Conservation (phyloP, 2,113 vertebrate genomes). For the Rhombomys opimus region DNA sequence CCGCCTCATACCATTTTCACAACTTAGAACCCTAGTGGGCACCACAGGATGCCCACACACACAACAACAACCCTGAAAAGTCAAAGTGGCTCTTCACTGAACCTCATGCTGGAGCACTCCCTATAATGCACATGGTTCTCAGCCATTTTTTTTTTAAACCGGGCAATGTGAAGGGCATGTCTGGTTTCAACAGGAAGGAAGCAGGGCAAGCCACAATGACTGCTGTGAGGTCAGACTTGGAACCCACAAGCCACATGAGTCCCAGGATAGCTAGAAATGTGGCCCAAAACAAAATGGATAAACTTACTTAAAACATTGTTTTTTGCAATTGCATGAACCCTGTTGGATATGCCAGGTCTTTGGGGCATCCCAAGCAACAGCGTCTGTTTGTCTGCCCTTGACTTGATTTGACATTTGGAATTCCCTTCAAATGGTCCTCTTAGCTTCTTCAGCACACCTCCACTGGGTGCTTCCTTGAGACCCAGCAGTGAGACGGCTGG, state of each 20-base stretch:
- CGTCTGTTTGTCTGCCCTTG: background rate
- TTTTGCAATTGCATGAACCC: too few species aligned
- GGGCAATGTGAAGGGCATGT: background rate
- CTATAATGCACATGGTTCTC: background rate
- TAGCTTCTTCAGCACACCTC: background rate
- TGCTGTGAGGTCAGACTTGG: background rate
- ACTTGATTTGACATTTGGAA: background rate
- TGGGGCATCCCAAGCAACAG: background rate
- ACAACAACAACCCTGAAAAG: background rate
- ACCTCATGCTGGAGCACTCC: rapidly evolving
- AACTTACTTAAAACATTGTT: background rate
- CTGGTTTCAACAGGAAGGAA: background rate
- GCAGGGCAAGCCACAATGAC: background rate
- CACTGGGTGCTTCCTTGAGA: background rate
- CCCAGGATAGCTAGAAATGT: background rate
- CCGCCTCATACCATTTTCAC: too few species aligned
- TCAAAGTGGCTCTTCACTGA: background rate
- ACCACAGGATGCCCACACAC: too few species aligned
- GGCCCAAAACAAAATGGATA: too few species aligned
- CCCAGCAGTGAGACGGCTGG: too few species aligned
- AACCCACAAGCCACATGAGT: too few species aligned
- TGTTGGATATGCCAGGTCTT: background rate
- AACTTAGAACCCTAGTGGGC: background rate
- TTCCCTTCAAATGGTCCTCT: background rate
- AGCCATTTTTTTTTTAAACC: background rate